Base-by-base conservation (phyloP, 2,888 invertebrate species). In the Diarsia rubi region DNA sequence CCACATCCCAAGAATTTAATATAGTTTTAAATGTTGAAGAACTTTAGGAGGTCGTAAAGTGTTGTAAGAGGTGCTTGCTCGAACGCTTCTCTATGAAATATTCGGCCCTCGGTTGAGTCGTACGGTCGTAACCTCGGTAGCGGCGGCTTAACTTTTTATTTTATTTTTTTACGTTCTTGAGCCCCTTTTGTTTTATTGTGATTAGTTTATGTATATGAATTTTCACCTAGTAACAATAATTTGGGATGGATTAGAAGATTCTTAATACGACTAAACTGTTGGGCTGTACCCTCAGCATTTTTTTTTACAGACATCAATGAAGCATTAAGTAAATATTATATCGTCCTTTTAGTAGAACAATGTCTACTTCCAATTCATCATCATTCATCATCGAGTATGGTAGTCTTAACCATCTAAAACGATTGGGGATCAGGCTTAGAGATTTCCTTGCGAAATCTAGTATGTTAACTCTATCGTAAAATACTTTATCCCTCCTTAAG, bases 1-100 rank as follows among this genome's bases (percentile, higher is more conserved):
- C 63, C 63, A 57, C 69, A 67, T 70, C 24, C 74, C 62, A 49
- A 75, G 60, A 84, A 82, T 82, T 64, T 81, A 75, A 83, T 76
- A 75, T 68, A 82, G 78, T 83, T 84, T 83, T 69, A 81, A 84
- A 81, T 71, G 82, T 71, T 73, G 70, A 75, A 75, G 67, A 78
- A 81, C 70, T 81, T 81, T 73, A 81, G 52, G 45, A 78, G 64
- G 65, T 81, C 83, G 79, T 83, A 83, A 83, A 84, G 21, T 75
- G 57, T 31, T 60, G 69, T 66, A 42, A 54, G 54, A 66, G 69
- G 49, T 81, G 60, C 65, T 73, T 64, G 66, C 65, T 65, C 44
- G 52, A 70, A 65, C 16, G 42, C 70, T 42, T 44, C 59, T 78
- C 66, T 74, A 67, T 72, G 73, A 75, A 72, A 79, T 75, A 70